Conservation (phyloP, 1,140 invertebrate genomes). For the Microplitis mediator region DNA sequence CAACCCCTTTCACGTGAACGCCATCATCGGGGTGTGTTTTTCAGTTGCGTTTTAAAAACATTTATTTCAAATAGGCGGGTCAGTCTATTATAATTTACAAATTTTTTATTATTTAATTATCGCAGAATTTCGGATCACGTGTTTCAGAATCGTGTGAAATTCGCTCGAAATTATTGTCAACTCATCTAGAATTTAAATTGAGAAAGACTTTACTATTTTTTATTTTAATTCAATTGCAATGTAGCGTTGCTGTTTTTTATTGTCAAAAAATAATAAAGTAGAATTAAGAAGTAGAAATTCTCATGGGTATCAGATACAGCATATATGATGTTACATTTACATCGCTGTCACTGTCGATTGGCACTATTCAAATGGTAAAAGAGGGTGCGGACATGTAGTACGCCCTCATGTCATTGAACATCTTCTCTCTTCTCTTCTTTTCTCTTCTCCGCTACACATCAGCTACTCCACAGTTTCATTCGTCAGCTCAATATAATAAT, state of each 20-base stretch:
- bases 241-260: too few species aligned
- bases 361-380: constrained; percentile 55
- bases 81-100: background rate
- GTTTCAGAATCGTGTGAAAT: constrained; percentile 28
- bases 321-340: constrained; percentile 38
- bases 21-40: constrained; percentile 32
- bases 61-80: constrained; percentile 26
- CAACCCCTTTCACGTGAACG: constrained; percentile 42
- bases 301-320: constrained; percentile 56
- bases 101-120: background rate
- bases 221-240: background rate
- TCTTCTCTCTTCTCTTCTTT: constrained; percentile 7
- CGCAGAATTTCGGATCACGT: too few species aligned
- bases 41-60: constrained; percentile 26
- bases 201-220: too few species aligned
- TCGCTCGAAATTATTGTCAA: background rate
- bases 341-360: constrained; percentile 48
- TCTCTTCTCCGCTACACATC: background rate
- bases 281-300: constrained; percentile 37
- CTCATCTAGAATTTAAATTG: background rate
- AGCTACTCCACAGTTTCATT: background rate
- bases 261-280: constrained; percentile 8
- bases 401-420: constrained; percentile 42
- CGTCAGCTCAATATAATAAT: background rate
- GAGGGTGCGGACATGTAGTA: constrained; percentile 42